These are phyloP conservation scores for Caenorhabditis inopinata DNA, from an alignment of 1,140 invertebrate genomes.

Conservation along the genomic window DNA sequence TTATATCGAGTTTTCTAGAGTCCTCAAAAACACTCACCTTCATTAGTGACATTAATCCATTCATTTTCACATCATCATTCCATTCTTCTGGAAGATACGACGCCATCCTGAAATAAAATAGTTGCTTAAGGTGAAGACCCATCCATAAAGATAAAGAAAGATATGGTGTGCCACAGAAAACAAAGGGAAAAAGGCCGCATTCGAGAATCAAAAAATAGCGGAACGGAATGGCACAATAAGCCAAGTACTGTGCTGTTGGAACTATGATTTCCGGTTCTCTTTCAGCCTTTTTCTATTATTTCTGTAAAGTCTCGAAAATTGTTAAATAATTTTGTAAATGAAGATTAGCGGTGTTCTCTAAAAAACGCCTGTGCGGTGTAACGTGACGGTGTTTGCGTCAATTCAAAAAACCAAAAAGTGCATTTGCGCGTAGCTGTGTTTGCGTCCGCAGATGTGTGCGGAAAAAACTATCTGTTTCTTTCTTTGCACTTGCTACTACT, in stretches of 20 bases:
- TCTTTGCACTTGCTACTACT: background rate
- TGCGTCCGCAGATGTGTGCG: background rate
- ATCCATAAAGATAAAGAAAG: no score
- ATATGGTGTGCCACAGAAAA: no score
- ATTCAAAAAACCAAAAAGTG: background rate
- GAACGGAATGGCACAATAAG: background rate
- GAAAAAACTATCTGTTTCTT: background rate
- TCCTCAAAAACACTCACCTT: no score
- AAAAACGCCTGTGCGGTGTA: background rate
- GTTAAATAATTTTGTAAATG: no score
- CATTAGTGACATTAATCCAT: conserved; percentile 55
- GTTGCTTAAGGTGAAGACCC: no score
- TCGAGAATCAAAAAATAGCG: background rate
- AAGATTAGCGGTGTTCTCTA: no score
- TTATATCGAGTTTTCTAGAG: no score
- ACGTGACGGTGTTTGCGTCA: background rate
- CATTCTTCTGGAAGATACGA: conserved; percentile 56
- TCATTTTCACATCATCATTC: conserved; percentile 57
- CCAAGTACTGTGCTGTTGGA: no score
- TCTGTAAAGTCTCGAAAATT: no score
- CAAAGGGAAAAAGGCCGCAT: background rate
- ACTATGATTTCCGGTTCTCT: no score
- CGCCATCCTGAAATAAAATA: background rate
- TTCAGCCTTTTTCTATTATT: no score
- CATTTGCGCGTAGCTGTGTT: background rate